phyloP scores from a whole-genome alignment of 2,113 vertebrate genomes.

The Eulemur macaco region DNA sequence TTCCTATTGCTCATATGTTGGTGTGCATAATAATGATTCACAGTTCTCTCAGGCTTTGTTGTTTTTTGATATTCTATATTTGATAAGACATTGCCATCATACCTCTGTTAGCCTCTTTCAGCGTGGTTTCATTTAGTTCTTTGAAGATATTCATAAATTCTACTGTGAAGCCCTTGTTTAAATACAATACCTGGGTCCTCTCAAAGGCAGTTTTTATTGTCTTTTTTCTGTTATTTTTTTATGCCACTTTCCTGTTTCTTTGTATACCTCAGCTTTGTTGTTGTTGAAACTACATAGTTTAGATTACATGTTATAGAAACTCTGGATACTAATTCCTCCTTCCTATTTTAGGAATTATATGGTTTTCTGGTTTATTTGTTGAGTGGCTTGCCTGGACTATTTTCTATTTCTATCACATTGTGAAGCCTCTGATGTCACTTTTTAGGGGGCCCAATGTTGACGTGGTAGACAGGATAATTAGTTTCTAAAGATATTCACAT shows the following conservation, averaged over 20 bases:
- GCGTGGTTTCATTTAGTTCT: neutral
- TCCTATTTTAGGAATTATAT: neutral
- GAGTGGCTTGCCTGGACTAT: neutral
- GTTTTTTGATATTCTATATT: neutral
- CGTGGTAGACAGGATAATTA: neutral
- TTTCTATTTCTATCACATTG: neutral
- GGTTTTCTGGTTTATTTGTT: neutral
- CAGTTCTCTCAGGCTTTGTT: neutral
- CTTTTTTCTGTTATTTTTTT: neutral
- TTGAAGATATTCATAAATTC: neutral
- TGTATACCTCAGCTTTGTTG: neutral
- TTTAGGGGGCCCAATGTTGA: neutral
- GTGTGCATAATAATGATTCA: neutral
- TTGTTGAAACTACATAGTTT: neutral
- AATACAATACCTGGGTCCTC: neutral
- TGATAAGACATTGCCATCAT: neutral
- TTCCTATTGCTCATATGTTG: neutral
- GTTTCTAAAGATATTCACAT: neutral
- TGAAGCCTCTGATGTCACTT: neutral
- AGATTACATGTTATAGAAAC: neutral
- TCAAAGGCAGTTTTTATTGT: neutral
- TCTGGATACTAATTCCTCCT: neutral
- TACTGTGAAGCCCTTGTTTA: neutral
- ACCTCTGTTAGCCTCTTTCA: neutral
- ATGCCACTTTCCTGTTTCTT: neutral